Base-by-base conservation (phyloP, 2,888 invertebrate species). In the Drosophila quinaria region DNA sequence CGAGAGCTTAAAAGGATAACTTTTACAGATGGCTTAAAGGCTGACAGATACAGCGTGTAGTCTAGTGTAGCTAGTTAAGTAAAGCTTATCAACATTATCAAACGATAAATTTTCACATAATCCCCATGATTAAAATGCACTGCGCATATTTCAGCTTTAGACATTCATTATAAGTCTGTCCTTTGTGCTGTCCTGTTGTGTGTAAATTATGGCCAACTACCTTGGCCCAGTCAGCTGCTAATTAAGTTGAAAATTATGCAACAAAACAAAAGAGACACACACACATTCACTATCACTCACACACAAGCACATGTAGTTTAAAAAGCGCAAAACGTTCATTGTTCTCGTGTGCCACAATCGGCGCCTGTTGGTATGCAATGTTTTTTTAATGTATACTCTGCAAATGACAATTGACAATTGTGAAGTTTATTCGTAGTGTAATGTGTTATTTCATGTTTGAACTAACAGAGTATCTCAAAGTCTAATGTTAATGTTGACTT, bases 251-350 rank as follows among this genome's bases (percentile, higher is more conserved):
- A 66, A 70, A 70, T 65, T 68, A 64, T 78, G 65, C 65, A 78
- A 61, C 25, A 63, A 37, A 51, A 61, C 64, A 74, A 69, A 52
- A 49, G 46, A 37, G 33, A 17, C 17, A 35, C 44, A 22, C 15
- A 29, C 37, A 54, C 35, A 33, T 13, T 29, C 39, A 35, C 19
- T 15, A 11, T 10, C 46, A 42, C 56, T 29, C 61, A 41, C 33
- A 55, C 19, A 52, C 17, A 22, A 9, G 49, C 17, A 31, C 19
- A 37, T 10, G 39, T 31, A 22, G 47, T 42, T 78, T 49, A 58
- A 77, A 75, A 78, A 70, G 74, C 66, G 74, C 78, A 78, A 58
- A 44, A 46, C 13, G 44, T 59, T 59, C 50, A 70, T 78, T 74
- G 78, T 74, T 70, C 44, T 19, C 19, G 29, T 19, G 50, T 19